Percentiles rank a stretch among this genome's conserved stretches.
phyloP scores from a whole-genome alignment of 2,113 vertebrate species.

The Illadopsis cleaveri region DNA sequence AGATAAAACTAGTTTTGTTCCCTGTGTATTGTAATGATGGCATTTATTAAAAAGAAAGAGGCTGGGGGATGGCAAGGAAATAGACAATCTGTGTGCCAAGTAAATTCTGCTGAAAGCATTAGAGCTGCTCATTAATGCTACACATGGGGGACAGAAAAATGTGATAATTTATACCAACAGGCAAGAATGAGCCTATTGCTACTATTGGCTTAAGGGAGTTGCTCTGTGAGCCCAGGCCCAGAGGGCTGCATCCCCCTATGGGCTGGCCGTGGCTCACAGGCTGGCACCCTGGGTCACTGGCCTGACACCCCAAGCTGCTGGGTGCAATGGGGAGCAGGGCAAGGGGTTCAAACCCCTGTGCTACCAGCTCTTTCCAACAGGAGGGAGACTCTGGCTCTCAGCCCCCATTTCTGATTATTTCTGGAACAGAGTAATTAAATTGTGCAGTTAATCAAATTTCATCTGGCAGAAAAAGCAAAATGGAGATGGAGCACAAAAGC shows the following conservation, averaged over 20 bases:
- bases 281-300: no score
- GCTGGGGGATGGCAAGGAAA: background rate
- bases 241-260: background rate
- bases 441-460: background rate
- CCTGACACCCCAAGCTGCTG: background rate
- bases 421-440: background rate
- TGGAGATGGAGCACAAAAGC: background rate
- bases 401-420: background rate
- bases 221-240: background rate
- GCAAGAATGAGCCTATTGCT: slow-evolving; percentile 1
- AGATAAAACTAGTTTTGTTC: background rate
- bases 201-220: background rate
- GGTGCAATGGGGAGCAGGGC: background rate
- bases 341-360: background rate
- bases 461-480: background rate
- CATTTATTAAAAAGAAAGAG: background rate
- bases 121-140: background rate
- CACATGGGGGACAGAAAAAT: background rate
- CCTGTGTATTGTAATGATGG: background rate
- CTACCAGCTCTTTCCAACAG: background rate
- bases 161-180: background rate
- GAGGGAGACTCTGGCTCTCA: background rate
- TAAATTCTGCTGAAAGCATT: slow-evolving; percentile 9
- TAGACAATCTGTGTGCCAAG: slow-evolving; percentile 7
- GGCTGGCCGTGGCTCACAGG: background rate